phyloP scores from a whole-genome alignment of 2,888 invertebrate species.

The Elysia crispata region DNA sequence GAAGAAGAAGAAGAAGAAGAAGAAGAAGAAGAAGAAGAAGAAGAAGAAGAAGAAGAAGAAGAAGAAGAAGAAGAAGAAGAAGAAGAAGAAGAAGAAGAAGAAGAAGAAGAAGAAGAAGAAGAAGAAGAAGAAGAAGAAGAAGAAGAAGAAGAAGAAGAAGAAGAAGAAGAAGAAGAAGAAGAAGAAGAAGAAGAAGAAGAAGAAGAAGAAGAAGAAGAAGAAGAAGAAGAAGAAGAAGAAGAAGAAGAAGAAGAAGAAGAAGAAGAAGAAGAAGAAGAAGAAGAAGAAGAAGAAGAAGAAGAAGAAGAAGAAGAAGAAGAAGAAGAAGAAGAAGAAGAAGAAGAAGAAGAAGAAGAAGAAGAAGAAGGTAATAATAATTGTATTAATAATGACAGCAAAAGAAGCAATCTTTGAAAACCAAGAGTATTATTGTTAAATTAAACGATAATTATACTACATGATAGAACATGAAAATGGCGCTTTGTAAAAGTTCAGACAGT shows the following conservation, averaged over 20 bases:
- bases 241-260: not conserved
- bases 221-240: not conserved
- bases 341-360: constrained; percentile 16
- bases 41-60: constrained; percentile 1
- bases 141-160: too few relatives aligned
- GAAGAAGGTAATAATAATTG: too few relatives aligned
- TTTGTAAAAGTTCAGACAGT: too few relatives aligned
- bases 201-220: not conserved
- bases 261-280: not conserved
- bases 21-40: not conserved
- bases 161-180: not conserved
- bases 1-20: not conserved
- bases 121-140: constrained; percentile 14
- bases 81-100: constrained; percentile 30
- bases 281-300: not conserved
- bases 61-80: not conserved
- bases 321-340: constrained; percentile 10
- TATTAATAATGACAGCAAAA: too few relatives aligned
- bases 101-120: constrained; percentile 25
- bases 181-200: not conserved
- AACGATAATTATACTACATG: too few relatives aligned
- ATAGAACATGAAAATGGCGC: too few relatives aligned
- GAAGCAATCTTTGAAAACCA: too few relatives aligned
- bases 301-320: constrained; percentile 23
- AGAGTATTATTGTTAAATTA: too few relatives aligned